A percentile compares a stretch with the other conserved stretches of the same genome.
phyloP scores from a whole-genome alignment of 2,888 invertebrate genomes.

The Drosophila paracracens region DNA sequence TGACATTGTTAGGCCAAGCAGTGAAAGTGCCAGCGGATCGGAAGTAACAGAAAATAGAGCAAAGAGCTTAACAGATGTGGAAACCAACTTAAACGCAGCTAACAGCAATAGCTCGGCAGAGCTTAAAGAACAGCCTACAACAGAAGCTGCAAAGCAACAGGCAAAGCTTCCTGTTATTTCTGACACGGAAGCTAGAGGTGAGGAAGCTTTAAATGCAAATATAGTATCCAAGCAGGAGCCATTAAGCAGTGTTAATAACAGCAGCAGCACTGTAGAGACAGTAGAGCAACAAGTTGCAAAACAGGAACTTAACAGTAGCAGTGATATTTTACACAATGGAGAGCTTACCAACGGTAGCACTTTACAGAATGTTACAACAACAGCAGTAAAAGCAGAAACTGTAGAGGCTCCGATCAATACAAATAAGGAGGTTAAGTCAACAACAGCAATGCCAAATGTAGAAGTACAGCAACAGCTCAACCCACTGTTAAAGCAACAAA shows the following conservation, averaged over 20 bases:
- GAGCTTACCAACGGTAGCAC: background rate
- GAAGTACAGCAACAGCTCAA: background rate
- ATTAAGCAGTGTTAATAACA: background rate
- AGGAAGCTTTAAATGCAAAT: constrained; percentile 1
- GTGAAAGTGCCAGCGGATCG: constrained; percentile 55
- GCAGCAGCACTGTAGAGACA: background rate
- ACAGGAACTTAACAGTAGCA: background rate
- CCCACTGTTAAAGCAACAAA: background rate
- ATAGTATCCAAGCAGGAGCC: background rate
- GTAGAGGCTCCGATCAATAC: background rate
- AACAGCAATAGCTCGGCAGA: constrained; percentile 8
- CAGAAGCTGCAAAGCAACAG: background rate
- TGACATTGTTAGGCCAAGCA: constrained; percentile 62
- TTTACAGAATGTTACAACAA: constrained; percentile 1
- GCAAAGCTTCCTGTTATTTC: background rate
- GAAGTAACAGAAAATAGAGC: constrained; percentile 3
- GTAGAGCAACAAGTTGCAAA: background rate
- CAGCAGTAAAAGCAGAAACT: background rate
- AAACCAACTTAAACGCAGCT: constrained; percentile 5
- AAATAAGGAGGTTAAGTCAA: background rate
- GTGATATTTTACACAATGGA: background rate
- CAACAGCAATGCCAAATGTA: background rate
- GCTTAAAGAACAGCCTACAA: background rate
- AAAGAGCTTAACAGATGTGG: background rate
- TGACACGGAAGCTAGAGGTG: background rate